Conservation (phyloP, 1,140 invertebrate genomes). For the Macrobrachium nipponense region DNA sequence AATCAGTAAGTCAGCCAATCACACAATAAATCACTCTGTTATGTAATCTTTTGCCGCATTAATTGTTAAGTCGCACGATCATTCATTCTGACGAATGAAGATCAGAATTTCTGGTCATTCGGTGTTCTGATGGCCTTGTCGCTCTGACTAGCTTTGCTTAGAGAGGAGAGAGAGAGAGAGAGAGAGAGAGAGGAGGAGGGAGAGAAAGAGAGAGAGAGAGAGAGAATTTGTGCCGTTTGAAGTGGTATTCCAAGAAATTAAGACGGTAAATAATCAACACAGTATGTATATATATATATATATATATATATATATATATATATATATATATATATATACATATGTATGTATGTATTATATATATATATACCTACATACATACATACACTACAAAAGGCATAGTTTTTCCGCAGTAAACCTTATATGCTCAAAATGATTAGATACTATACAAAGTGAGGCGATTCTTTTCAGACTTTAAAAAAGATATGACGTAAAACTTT, state of each 20-base stretch:
- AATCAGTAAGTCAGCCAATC: too few relatives aligned
- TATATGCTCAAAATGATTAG: too few relatives aligned
- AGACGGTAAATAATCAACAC: not conserved
- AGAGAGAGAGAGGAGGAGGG: conserved; percentile 13
- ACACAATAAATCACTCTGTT: too few relatives aligned
- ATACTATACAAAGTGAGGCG: too few relatives aligned
- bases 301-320: conserved; percentile 47
- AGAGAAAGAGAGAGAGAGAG: conserved; percentile 9
- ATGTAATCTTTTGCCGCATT: too few relatives aligned
- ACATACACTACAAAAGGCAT: not conserved
- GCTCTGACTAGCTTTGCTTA: not conserved
- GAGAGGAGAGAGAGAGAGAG: conserved; percentile 6
- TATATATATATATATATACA: conserved; percentile 50
- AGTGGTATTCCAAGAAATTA: not conserved
- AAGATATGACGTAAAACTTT: too few relatives aligned
- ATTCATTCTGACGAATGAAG: too few relatives aligned
- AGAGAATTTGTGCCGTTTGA: not conserved
- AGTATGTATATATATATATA: conserved; percentile 26
- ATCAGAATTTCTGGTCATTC: too few relatives aligned
- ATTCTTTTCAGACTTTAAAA: too few relatives aligned
- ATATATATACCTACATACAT: conserved; percentile 2
- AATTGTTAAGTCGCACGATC: too few relatives aligned
- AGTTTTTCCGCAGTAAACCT: not conserved
- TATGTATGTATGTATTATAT: conserved; percentile 31
- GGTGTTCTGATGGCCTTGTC: too few relatives aligned